A percentile compares a stretch with the other conserved stretches of the same genome.
These are phyloP conservation scores for Lithophane socia DNA, from an alignment of 2,888 invertebrate species.

Conservation along the genomic window DNA sequence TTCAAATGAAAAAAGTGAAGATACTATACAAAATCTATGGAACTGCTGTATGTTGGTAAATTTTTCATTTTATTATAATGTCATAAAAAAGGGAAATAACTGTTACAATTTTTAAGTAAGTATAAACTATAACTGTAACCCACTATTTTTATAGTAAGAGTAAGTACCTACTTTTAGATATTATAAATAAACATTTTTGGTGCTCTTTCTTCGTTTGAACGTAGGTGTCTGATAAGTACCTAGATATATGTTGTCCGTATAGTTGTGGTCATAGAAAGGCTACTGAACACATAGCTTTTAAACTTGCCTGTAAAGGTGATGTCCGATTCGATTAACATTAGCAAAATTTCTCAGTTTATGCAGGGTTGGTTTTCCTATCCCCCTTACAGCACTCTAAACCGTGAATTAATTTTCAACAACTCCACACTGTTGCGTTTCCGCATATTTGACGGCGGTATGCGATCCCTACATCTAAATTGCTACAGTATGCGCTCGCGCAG, in stretches of 20 bases:
- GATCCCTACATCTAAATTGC: constrained; percentile 77
- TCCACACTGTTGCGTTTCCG: constrained; percentile 76
- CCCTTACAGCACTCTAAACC: constrained; percentile 35
- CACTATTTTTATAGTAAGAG: no score
- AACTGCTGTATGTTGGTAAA: neutral
- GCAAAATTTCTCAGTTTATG: neutral
- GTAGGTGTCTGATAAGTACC: neutral
- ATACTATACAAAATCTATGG: no score
- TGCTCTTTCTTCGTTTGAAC: neutral
- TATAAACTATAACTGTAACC: no score
- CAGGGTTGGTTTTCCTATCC: constrained; percentile 1
- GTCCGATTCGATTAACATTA: neutral
- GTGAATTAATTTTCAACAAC: constrained; percentile 64
- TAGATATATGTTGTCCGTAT: neutral
- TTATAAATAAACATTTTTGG: no score
- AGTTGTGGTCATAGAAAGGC: neutral
- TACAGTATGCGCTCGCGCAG: constrained; percentile 77
- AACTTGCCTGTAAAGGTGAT: neutral
- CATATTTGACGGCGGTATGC: constrained; percentile 81
- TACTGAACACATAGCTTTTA: neutral
- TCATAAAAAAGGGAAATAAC: neutral
- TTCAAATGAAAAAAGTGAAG: no score
- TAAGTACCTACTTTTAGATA: neutral
- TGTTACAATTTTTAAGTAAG: no score
- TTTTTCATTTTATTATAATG: neutral